Percentiles rank a stretch among this genome's conserved stretches.
These are phyloP conservation scores for Myodes glareolus DNA, from an alignment of 2,113 vertebrate species.

Conservation along the genomic window DNA sequence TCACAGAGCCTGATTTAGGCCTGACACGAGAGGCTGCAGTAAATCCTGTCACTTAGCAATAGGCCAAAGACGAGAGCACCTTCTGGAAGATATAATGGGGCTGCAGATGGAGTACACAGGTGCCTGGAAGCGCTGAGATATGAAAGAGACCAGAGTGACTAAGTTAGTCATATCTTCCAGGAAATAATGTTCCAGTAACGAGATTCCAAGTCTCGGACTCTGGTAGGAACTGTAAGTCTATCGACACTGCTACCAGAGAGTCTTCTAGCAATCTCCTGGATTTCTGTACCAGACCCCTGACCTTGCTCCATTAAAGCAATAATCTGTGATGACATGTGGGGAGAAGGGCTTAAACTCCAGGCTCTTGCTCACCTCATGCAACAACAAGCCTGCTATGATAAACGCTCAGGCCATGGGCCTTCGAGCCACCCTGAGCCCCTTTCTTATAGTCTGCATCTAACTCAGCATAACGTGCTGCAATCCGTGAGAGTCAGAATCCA, in stretches of 20 bases:
- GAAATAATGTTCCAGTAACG: neutral
- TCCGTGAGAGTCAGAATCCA: neutral
- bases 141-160: neutral
- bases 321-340: conserved; percentile 46
- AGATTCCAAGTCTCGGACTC: neutral
- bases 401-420: neutral
- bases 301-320: conserved; percentile 63
- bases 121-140: conserved; percentile 15
- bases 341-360: neutral
- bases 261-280: neutral
- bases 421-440: too few species aligned
- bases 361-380: neutral
- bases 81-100: neutral
- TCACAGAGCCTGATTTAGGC: conserved; percentile 62
- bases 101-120: neutral
- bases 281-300: conserved; percentile 49
- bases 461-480: neutral
- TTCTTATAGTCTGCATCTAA: neutral
- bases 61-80: neutral
- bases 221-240: neutral
- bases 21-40: neutral
- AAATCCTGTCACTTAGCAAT: conserved; percentile 21
- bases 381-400: neutral
- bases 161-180: conserved; percentile 18
- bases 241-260: fast-evolving